phyloP scores from a whole-genome alignment of 2,888 invertebrate genomes.

The Alloplasta piceator region DNA sequence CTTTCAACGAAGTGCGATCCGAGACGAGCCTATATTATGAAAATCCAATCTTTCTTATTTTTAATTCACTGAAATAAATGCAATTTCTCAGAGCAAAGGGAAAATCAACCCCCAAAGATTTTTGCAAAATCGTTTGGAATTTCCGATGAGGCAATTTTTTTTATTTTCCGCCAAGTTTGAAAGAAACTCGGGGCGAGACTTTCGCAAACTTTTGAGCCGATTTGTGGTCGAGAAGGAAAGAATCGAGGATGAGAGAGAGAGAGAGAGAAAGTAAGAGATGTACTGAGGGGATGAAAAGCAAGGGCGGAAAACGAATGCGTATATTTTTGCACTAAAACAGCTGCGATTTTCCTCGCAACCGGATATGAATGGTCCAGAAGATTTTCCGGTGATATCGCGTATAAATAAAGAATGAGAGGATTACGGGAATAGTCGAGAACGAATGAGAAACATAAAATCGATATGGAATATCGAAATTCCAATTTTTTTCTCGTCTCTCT shows the following conservation, averaged over 20 bases:
- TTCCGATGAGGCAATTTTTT: constrained; percentile 13
- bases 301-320: constrained; percentile 24
- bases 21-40: neutral
- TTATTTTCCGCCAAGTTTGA: neutral
- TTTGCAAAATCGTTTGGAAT: constrained; percentile 28
- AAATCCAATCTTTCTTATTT: neutral
- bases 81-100: neutral
- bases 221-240: constrained; percentile 20
- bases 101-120: neutral
- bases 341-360: constrained; percentile 50
- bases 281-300: constrained; percentile 23
- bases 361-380: constrained; percentile 35
- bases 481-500: constrained; percentile 10
- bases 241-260: constrained; percentile 33
- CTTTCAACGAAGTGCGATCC: neutral
- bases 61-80: neutral
- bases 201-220: constrained; percentile 47
- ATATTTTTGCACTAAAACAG: constrained; percentile 49
- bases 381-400: constrained; percentile 31
- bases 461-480: constrained; percentile 36
- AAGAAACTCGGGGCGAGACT: constrained; percentile 54
- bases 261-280: neutral
- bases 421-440: constrained; percentile 14
- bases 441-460: constrained; percentile 39
- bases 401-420: constrained; percentile 49